Percentiles rank a stretch among this genome's conserved stretches.
phyloP scores from a whole-genome alignment of 2,888 invertebrate species.

The Phlogophora meticulosa region DNA sequence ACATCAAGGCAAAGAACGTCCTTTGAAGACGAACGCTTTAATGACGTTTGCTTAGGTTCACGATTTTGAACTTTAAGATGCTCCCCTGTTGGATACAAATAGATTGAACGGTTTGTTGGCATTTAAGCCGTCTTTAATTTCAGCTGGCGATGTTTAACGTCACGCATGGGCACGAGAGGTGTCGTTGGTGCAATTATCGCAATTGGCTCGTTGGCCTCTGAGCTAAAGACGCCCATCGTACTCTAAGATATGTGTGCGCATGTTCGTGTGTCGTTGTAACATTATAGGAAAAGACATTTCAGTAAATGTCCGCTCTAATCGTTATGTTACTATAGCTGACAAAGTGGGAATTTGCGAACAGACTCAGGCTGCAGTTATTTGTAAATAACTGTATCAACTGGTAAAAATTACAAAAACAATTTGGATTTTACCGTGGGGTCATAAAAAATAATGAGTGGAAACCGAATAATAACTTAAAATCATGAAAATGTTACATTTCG shows the following conservation, averaged over 20 bases:
- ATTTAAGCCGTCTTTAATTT: constrained; percentile 77
- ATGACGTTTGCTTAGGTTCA: constrained; percentile 63
- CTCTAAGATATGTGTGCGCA: constrained; percentile 72
- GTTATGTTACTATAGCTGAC: constrained; percentile 42
- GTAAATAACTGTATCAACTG: constrained; percentile 10
- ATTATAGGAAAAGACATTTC: constrained; percentile 54
- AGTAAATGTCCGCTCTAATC: constrained; percentile 50
- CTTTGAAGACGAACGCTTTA: constrained; percentile 72
- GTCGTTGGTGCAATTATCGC: constrained; percentile 89
- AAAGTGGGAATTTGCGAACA: constrained; percentile 29
- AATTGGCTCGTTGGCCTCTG: constrained; percentile 89
- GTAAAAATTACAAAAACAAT: constrained; percentile 23
- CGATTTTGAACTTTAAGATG: constrained; percentile 75
- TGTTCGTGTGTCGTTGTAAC: constrained; percentile 57
- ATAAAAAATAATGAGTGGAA: constrained; percentile 57
- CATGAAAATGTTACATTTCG: constrained; percentile 36
- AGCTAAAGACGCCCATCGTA: constrained; percentile 87
- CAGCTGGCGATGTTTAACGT: constrained; percentile 79
- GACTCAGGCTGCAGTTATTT: constrained; percentile 40
- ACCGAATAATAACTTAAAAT: constrained; percentile 38
- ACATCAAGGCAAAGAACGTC: constrained; percentile 76
- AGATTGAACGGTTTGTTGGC: constrained; percentile 63
- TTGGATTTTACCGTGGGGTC: constrained; percentile 1
- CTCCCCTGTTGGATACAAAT: constrained; percentile 71
- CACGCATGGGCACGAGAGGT: constrained; percentile 88